A percentile compares a stretch with the other conserved stretches of the same genome.
These are phyloP conservation scores for Xylocampa areola DNA, from an alignment of 2,888 invertebrate genomes.

Conservation along the genomic window DNA sequence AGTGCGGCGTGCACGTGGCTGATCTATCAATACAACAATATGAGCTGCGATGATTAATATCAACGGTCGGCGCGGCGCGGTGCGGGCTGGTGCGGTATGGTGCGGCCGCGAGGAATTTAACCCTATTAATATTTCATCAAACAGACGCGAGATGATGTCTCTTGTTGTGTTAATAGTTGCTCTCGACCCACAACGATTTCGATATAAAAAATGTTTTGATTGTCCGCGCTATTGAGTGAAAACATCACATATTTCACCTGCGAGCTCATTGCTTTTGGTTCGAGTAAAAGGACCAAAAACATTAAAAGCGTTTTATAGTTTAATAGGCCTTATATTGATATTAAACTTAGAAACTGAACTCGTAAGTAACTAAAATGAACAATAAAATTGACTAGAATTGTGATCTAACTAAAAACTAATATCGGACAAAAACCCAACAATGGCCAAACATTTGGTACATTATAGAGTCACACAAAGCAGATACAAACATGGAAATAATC, in stretches of 20 bases:
- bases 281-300: not conserved
- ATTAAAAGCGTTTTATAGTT: not conserved
- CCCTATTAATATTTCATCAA: constrained; percentile 85
- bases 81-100: constrained; percentile 44
- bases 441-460: constrained; percentile 17
- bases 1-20: constrained; percentile 48
- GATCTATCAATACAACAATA: constrained; percentile 67
- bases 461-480: constrained; percentile 13
- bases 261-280: constrained; percentile 1
- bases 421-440: not conserved
- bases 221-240: constrained; percentile 66
- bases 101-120: constrained; percentile 71
- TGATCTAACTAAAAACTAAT: constrained; percentile 13
- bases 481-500: constrained; percentile 31
- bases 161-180: constrained; percentile 70
- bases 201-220: constrained; percentile 69
- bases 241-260: constrained; percentile 66
- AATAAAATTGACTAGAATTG: constrained; percentile 1
- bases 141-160: constrained; percentile 69
- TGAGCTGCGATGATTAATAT: constrained; percentile 78
- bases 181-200: constrained; percentile 49
- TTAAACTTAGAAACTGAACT: not conserved
- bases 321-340: not conserved
- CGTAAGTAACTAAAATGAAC: not conserved
- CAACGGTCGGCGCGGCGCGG: constrained; percentile 59